Evolutionary conservation across 2,113 vertebrate genomes (phyloP).

Genomic region (Ammodytes dubius): DNA sequence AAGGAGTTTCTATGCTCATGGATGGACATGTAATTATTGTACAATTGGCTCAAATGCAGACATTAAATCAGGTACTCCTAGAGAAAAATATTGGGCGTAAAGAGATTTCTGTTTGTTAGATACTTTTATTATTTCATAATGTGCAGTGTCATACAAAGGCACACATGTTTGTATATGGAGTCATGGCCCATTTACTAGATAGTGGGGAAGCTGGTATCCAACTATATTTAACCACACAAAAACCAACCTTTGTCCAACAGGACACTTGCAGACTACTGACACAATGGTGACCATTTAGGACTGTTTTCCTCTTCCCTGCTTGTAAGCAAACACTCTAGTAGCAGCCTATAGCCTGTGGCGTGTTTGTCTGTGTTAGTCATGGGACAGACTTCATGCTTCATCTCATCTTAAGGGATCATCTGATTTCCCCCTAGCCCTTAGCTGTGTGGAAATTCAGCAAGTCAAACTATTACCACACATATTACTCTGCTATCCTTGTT

Average conservation of each 20-base stretch:
- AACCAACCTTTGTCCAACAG: neutral
- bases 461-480: neutral
- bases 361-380: slow-evolving; percentile 24
- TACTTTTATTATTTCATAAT: neutral
- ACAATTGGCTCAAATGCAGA: neutral
- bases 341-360: neutral
- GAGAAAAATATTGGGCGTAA: neutral
- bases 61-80: neutral
- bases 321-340: slow-evolving; percentile 5
- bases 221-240: slow-evolving; percentile 9
- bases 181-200: neutral
- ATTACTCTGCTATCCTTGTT: slow-evolving; percentile 7
- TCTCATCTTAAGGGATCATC: neutral
- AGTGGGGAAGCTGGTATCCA: neutral
- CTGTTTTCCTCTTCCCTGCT: neutral
- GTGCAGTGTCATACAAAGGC: neutral
- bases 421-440: slow-evolving; percentile 8
- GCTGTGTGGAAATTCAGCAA: neutral
- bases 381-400: slow-evolving; percentile 1
- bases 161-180: neutral
- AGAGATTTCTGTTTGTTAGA: neutral
- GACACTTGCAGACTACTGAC: slow-evolving; percentile 7
- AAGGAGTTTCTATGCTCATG: neutral
- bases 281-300: slow-evolving; percentile 28
- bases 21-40: neutral